Conservation (phyloP, 2,888 invertebrate genomes). For the Toxonevra muliebris region DNA sequence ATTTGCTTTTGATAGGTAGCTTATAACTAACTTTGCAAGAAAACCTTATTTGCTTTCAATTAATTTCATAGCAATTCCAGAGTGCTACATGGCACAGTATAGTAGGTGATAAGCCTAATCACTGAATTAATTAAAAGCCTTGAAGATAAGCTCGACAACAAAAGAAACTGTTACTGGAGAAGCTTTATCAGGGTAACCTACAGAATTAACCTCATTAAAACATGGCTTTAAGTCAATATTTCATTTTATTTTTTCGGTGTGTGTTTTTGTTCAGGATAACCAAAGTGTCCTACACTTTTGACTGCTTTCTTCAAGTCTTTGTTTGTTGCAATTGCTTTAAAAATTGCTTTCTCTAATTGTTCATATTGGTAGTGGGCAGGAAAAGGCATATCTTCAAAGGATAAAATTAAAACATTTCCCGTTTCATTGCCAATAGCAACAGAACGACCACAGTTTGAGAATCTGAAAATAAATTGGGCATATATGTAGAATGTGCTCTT, state of each 20-base stretch:
- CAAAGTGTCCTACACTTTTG: constrained; percentile 67
- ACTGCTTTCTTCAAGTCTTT: constrained; percentile 72
- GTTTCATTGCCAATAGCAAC: constrained; percentile 74
- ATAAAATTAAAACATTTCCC: constrained; percentile 75
- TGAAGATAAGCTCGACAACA: background rate
- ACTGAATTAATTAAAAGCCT: constrained; percentile 15
- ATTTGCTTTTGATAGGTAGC: background rate
- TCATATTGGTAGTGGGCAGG: constrained; percentile 75
- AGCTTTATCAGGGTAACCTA: background rate
- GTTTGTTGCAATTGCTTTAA: constrained; percentile 72
- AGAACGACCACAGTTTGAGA: constrained; percentile 75
- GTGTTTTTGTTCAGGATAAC: constrained; percentile 43
- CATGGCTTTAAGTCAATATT: background rate
- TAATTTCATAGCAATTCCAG: too few species aligned
- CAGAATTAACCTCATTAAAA: background rate
- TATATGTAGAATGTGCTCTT: constrained; percentile 63
- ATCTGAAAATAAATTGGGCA: constrained; percentile 65
- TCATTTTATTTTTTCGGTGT: constrained; percentile 3
- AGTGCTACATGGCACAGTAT: background rate
- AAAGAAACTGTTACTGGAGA: background rate
- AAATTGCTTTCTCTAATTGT: constrained; percentile 72
- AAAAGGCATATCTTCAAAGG: constrained; percentile 80
- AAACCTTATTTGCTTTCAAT: too few species aligned
- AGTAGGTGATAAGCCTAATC: constrained; percentile 13
- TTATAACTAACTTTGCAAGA: too few species aligned